Conservation (phyloP, 2,797 vertebrate species). For the Phataginus tetradactyla region DNA sequence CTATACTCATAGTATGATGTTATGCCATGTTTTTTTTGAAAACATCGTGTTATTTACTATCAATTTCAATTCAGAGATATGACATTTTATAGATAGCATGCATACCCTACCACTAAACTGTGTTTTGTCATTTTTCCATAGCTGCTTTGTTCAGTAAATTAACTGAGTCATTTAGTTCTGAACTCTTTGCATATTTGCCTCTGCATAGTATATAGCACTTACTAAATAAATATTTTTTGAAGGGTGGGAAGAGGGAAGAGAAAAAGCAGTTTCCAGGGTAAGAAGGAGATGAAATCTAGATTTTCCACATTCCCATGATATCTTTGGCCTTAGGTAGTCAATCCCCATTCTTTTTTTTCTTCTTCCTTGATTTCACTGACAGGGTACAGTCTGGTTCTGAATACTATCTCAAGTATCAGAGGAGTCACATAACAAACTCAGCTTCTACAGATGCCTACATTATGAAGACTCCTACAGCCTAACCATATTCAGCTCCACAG, state of each 20-base stretch:
- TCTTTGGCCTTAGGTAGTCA: not conserved
- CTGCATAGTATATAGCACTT: not conserved
- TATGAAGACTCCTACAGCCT: not conserved
- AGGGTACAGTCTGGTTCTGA: not conserved
- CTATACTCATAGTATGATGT: not conserved
- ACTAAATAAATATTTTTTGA: not conserved
- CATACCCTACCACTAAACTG: not conserved
- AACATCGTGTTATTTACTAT: not conserved
- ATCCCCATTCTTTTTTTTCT: not conserved
- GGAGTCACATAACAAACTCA: not conserved
- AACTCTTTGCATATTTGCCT: not conserved
- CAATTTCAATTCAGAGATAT: not conserved
- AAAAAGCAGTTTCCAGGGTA: not conserved
- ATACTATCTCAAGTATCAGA: not conserved
- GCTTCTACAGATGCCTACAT: not conserved
- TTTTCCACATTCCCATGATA: fast-evolving
- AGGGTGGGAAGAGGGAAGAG: not conserved
- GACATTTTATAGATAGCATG: not conserved
- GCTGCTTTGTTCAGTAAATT: not conserved
- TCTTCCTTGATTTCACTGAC: not conserved
- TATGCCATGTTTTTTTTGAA: not conserved
- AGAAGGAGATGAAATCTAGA: not conserved
- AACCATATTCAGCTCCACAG: not conserved
- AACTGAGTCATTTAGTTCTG: not conserved
- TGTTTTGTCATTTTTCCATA: not conserved